phyloP scores from a whole-genome alignment of 2,888 invertebrate species.

The Dysmachus trigonus region DNA sequence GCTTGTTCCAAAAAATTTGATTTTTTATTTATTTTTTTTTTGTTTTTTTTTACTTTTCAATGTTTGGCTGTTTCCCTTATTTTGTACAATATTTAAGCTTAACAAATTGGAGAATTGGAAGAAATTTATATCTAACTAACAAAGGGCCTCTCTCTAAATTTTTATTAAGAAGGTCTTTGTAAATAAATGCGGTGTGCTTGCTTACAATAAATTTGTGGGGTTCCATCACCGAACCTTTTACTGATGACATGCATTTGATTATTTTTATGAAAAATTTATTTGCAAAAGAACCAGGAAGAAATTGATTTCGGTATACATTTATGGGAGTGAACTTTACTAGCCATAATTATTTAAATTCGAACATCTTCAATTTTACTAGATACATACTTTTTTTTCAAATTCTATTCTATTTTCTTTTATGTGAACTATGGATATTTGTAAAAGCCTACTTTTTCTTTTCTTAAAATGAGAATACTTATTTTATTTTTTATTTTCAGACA shows the following conservation, averaged over 20 bases:
- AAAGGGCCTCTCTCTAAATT: background rate
- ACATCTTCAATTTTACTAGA: background rate
- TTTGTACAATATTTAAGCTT: conserved; percentile 26
- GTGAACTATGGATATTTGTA: background rate
- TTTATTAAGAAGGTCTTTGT: background rate
- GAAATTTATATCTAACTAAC: background rate
- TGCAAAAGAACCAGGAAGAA: background rate
- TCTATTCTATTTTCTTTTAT: background rate
- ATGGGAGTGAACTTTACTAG: background rate
- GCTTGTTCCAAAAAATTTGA: background rate
- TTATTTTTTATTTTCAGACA: background rate
- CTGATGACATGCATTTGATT: conserved; percentile 1
- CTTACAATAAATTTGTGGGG: background rate
- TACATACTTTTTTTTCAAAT: background rate
- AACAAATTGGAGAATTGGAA: conserved; percentile 9
- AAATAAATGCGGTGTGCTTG: conserved; percentile 25
- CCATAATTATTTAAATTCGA: background rate
- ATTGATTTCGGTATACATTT: background rate
- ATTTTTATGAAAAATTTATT: background rate
- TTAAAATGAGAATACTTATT: background rate
- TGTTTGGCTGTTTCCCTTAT: background rate
- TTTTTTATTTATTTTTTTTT: too few relatives aligned
- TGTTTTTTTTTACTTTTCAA: background rate
- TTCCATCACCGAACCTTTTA: background rate
- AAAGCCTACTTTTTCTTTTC: background rate